phyloP scores from a whole-genome alignment of 2,113 vertebrate species.

The Motacilla alba region DNA sequence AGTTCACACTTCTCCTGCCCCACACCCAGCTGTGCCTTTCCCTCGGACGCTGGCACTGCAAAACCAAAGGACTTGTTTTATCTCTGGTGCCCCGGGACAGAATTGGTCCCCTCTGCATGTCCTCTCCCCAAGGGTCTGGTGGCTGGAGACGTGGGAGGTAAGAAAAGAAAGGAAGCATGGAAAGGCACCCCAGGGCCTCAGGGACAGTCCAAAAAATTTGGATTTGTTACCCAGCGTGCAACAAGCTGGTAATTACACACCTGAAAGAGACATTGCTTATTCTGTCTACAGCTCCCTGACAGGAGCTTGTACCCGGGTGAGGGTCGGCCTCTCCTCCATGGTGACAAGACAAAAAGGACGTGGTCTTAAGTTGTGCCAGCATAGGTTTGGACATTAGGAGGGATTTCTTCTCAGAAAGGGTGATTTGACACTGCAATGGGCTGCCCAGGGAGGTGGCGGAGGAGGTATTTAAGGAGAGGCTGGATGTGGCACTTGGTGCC shows the following conservation, averaged over 20 bases:
- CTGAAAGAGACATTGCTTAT: not conserved
- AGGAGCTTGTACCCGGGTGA: not conserved
- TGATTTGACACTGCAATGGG: too few species aligned
- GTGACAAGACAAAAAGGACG: not conserved
- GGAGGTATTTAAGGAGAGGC: not conserved
- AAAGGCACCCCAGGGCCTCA: not conserved
- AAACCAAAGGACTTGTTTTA: rapidly evolving
- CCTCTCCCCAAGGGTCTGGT: too few species aligned
- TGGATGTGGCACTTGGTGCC: too few species aligned
- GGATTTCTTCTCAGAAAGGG: not conserved
- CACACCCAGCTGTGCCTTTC: too few species aligned
- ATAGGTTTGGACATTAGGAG: not conserved
- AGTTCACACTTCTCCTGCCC: not conserved
- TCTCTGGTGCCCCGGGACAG: rapidly evolving
- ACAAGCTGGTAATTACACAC: not conserved
- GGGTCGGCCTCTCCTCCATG: not conserved
- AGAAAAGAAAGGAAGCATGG: too few species aligned
- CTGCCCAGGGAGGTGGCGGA: not conserved
- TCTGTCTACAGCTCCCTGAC: not conserved
- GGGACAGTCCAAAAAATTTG: rapidly evolving
- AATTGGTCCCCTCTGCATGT: rapidly evolving
- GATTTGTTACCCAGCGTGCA: not conserved
- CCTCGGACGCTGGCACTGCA: rapidly evolving
- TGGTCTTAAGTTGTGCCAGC: rapidly evolving
- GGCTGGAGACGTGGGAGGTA: too few species aligned